Evolutionary conservation across 2,888 invertebrate species (phyloP).

Genomic region (Pyrrhia umbra): DNA sequence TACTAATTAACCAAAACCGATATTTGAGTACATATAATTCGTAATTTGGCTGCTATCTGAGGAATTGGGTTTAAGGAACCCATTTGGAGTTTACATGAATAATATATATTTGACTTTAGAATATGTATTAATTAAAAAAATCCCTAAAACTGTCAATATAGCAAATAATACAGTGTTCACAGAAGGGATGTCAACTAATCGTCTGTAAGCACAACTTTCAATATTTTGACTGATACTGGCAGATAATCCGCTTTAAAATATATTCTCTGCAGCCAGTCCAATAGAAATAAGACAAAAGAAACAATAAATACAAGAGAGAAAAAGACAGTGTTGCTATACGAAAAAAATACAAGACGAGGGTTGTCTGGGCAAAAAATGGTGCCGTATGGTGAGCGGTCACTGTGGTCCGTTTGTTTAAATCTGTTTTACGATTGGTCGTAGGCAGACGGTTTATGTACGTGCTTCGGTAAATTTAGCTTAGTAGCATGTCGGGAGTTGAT

Average conservation of each 20-base stretch:
- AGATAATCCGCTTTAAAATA: constrained; percentile 48
- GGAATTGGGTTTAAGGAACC: no score
- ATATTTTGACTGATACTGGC: constrained; percentile 54
- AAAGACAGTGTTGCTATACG: constrained; percentile 73
- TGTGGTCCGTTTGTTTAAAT: constrained; percentile 78
- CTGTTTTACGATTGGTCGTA: constrained; percentile 68
- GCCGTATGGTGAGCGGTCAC: constrained; percentile 73
- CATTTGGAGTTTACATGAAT: not conserved
- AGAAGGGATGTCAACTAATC: constrained; percentile 37
- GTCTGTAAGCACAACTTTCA: constrained; percentile 26
- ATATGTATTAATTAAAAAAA: not conserved
- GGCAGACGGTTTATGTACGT: constrained; percentile 53
- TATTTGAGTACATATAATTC: no score
- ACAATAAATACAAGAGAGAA: constrained; percentile 64
- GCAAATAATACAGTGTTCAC: constrained; percentile 7
- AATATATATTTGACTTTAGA: not conserved
- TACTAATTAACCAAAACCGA: no score
- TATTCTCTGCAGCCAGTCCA: constrained; percentile 24
- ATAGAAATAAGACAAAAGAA: constrained; percentile 52
- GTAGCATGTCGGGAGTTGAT: constrained; percentile 55
- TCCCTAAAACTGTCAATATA: not conserved
- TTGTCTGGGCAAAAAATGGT: constrained; percentile 75
- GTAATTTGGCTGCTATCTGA: no score
- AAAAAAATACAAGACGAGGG: constrained; percentile 70
- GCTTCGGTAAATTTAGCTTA: constrained; percentile 58